Base-by-base conservation (phyloP, 2,888 invertebrate species). In the Macrophya alboannulata region DNA sequence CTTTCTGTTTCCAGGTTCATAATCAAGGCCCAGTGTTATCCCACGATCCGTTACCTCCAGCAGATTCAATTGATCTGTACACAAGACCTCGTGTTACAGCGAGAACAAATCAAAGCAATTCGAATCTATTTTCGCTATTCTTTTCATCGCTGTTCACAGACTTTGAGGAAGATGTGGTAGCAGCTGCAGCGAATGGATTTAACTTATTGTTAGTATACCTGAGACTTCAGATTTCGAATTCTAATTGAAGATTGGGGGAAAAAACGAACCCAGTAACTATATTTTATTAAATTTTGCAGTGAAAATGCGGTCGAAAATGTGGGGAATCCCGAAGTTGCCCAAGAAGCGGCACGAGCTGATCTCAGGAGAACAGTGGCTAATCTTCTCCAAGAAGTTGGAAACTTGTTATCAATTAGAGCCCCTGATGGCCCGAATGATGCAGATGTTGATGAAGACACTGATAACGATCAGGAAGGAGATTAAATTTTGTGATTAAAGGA, bases 41-140 rank as follows among this genome's bases (percentile, higher is more conserved):
- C 87, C 96, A 97, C 90, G 97, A 98, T 94, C 97, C 97, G 6
- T 93, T 97, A 86, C 98, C 98, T 21, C 98, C 98, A 1, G 89
- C 94, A 65, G 97, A 98, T 93, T 96, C 97, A 0, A 95, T 97
- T 45, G 95, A 96, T 90, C 95, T 96, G 86, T 98, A 98, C 92
- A 95, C 95, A 79, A 95, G 95, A 87, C 94, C 94, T 45, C 92
- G 92, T 88, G 91, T 92, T 85, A 91, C 92, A 12, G 87, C 90
- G 55, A 88, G 90, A 55, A 86, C 88, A 12, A 86, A 87, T 45
- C 87, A 89, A 83, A 90, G 88, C 77, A 91, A 90, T 87, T 90
- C 92, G 3, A 92, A 92, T 88, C 87, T 93, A 17, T 90, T 94
- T 48, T 92, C 94, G 15, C 90, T 92, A 40, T 93, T 94, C 81